Base-by-base conservation (phyloP, 1,140 invertebrate species). In the Andricus grossulariae region DNA sequence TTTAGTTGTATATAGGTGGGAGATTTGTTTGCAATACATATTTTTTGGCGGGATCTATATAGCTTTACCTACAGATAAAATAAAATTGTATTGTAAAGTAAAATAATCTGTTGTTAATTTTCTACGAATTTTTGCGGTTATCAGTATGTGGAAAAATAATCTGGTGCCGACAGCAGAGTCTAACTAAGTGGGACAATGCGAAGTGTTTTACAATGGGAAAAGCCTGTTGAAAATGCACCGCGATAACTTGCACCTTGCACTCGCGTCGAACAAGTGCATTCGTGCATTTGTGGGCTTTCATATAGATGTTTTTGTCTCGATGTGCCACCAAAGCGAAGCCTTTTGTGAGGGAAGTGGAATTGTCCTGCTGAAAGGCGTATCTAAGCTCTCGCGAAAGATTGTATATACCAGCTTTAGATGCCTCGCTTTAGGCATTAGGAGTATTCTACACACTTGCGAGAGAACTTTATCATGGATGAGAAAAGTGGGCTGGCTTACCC, bases 171-270 rank as follows among this genome's bases (percentile, higher is more conserved):
- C 60, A 66, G 60, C 25, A 10, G 60, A 16, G 39, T 45, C 39
- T 45, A 16, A 32, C 13, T 66, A 39, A 66, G 25, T 66, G 60
- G 60, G 25, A 66, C 60, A 66, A 66, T 66, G n/a, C 15, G 25
- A 13, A 32, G 60, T 66, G 39, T 66, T 66, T 66, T 66, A 66
- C 60, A 66, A 66, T 66, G 60, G 60, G 57, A n/a, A 66, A 66
- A 66, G 32, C 25, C 60, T 66, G 60, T 66, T 66, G 60, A 66
- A 66, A 66, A 66, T 32, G 60, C 32, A 66, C 60, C 60, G 60
- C 60, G 60, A 66, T 66, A 66, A 66, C 60, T 45, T 66, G 60
- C 60, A 66, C 60, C 60, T 66, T 66, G 60, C 60, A 66, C 60
- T 39, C 60, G 8, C 60, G 12, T 66, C 39, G 32, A 66, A 66